Evolutionary conservation across 2,888 invertebrate species (phyloP), one percentile per base, ranked within the genome.

Genomic region (Aporophyla nigra): DNA sequence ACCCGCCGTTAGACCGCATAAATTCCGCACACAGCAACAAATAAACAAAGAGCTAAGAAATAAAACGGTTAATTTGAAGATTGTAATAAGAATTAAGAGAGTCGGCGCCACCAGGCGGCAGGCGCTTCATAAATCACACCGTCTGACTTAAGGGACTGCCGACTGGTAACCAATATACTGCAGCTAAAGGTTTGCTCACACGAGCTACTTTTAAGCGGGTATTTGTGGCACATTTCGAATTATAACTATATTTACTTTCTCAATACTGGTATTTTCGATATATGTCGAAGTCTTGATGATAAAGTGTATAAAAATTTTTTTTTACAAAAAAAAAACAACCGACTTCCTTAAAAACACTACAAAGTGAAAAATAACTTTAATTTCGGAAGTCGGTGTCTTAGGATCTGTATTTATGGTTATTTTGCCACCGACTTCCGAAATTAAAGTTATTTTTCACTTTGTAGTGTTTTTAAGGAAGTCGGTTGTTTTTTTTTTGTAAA

Each of bases 91-190:
- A 89, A 91, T 87, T 83, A 87, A 86, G 84, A 76, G 86, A 77
- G 78, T 82, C 89, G 93, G 93, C 93, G 93, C 93, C 94, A 92
- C 86, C 68, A 81, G 76, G 72, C 86, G 76, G 86, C 88, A 88
- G 82, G 84, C 89, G 87, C 82, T 80, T 86, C 87, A 92, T 93
- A 93, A 93, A 93, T 93, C 93, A 93, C 90, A 86, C 86, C 74
- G 88, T 83, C 89, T 86, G 85, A 84, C 84, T 82, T 75, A 78
- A 86, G 86, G 86, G 83, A 82, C 83, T 81, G 85, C 76, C 85
- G 82, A 85, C 85, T 81, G 19, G 51, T 62, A 81, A 71, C 63
- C 61, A 65, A 82, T 76, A 85, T 65, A 81, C 49, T 85, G 82
- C 65, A 63, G 56, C 66, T 80, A 85, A 86, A 74, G 73, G 59